phyloP scores from a whole-genome alignment of 2,888 invertebrate genomes.

The Coelogynopora nodosa region DNA sequence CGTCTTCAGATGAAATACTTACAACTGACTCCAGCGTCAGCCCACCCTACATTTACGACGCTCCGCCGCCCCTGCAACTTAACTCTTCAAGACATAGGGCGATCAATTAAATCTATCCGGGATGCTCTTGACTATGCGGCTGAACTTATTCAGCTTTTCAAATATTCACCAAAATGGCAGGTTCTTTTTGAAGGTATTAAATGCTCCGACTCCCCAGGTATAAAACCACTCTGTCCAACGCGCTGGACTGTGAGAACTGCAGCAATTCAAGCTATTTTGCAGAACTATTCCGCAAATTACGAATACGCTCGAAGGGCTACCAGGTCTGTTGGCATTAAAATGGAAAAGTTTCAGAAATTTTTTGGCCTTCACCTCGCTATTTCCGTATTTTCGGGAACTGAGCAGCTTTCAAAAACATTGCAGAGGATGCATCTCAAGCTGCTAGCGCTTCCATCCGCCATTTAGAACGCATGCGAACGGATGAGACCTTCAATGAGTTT shows the following conservation, averaged over 20 bases:
- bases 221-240: not conserved
- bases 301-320: not conserved
- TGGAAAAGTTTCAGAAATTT: slow-evolving; percentile 7
- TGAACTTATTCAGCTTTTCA: not conserved
- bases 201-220: not conserved
- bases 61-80: no score
- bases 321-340: not conserved
- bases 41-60: no score
- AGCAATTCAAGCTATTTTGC: not conserved
- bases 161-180: not conserved
- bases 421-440: slow-evolving; percentile 9
- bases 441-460: not conserved
- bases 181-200: not conserved
- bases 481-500: not conserved
- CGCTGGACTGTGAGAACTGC: not conserved
- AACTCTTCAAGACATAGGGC: not conserved
- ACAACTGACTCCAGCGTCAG: no score
- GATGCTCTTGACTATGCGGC: not conserved
- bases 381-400: not conserved
- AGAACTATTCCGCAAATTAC: not conserved
- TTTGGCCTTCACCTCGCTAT: not conserved
- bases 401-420: not conserved
- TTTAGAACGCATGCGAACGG: not conserved
- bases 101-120: not conserved
- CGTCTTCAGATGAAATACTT: no score